These are phyloP conservation scores for Craterocephalus amniculus DNA, from an alignment of 2,797 vertebrate genomes.

Conservation along the genomic window DNA sequence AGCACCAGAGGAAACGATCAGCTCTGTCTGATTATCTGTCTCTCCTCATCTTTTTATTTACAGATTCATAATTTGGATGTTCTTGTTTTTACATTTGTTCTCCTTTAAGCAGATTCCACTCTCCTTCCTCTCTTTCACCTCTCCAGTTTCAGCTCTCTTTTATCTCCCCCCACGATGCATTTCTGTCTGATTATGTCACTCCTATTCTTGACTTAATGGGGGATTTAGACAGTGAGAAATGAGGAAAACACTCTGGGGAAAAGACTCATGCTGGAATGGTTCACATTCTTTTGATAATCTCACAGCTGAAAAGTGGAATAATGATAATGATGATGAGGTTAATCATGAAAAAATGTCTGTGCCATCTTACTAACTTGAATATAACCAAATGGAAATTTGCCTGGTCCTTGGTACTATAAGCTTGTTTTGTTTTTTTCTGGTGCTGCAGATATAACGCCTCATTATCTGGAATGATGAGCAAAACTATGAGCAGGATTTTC, in stretches of 20 bases:
- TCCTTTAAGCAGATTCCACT: not conserved
- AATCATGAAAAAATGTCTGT: not conserved
- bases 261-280: not conserved
- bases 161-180: not conserved
- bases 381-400: not conserved
- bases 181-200: constrained; percentile 1
- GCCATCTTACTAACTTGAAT: not conserved
- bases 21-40: not conserved
- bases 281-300: not conserved
- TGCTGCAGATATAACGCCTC: constrained; percentile 29
- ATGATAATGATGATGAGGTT: constrained; percentile 6
- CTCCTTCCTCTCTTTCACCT: not conserved
- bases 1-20: constrained; percentile 5
- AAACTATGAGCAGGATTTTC: constrained; percentile 10
- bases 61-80: not conserved
- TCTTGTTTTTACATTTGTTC: constrained; percentile 2
- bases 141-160: not conserved
- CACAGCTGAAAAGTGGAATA: constrained; percentile 2
- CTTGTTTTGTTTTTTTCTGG: not conserved
- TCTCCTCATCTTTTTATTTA: not conserved
- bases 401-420: not conserved
- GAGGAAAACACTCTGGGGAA: not conserved
- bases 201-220: not conserved
- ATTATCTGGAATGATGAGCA: constrained; percentile 17
- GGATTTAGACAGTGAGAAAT: not conserved